These are phyloP conservation scores for Polyploca ridens DNA, from an alignment of 2,888 invertebrate species.

Conservation along the genomic window DNA sequence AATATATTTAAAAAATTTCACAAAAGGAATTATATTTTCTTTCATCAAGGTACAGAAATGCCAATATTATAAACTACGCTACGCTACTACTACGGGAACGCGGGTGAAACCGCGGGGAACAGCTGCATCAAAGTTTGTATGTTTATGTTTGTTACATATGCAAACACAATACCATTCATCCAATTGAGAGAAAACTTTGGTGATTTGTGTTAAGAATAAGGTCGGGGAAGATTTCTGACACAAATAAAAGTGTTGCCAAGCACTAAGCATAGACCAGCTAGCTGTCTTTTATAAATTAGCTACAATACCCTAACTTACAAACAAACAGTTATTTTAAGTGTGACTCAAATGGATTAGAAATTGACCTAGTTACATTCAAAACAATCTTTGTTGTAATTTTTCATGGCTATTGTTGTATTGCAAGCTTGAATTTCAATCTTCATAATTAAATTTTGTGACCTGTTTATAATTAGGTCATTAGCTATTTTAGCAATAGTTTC, in stretches of 20 bases:
- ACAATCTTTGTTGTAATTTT: constrained; percentile 50
- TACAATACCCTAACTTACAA: not conserved
- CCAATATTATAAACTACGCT: no score
- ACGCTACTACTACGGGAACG: no score
- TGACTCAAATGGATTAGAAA: constrained; percentile 63
- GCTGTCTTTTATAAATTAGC: not conserved
- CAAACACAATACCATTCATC: no score
- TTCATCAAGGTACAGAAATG: not conserved
- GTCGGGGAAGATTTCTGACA: no score
- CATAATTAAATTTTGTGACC: not conserved
- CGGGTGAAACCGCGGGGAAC: no score
- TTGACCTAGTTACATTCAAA: constrained; percentile 60
- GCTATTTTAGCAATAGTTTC: not conserved
- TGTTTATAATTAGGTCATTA: not conserved
- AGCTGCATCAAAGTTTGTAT: no score
- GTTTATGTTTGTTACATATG: no score
- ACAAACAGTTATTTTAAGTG: constrained; percentile 34
- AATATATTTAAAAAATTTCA: not conserved
- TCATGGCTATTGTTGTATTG: constrained; percentile 12
- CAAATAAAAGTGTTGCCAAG: no score
- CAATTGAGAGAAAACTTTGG: no score
- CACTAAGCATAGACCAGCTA: no score
- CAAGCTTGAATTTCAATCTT: constrained; percentile 2
- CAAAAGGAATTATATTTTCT: not conserved
- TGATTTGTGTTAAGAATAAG: no score